Conservation (phyloP, 2,113 vertebrate species). For the Pedetes capensis region DNA sequence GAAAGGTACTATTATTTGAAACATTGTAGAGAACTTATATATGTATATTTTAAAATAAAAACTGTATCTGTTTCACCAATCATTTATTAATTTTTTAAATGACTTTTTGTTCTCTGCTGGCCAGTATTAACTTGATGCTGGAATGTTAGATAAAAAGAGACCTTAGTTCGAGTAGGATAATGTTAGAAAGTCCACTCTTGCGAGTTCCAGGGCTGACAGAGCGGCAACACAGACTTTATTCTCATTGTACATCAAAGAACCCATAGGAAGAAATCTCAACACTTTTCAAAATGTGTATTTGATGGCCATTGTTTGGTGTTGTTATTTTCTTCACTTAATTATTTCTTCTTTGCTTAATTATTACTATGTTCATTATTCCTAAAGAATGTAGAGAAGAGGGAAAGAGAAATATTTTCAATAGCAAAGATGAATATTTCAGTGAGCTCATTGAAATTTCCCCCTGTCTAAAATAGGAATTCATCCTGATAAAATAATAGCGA, state of each 20-base stretch:
- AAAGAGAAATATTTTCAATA: background rate
- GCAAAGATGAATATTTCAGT: background rate
- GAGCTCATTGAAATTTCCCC: background rate
- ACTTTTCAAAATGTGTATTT: conserved; percentile 41
- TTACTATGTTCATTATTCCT: background rate
- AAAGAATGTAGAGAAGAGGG: background rate
- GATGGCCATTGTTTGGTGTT: conserved; percentile 1
- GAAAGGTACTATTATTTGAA: conserved; percentile 57
- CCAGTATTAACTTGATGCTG: conserved; percentile 44
- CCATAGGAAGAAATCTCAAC: conserved; percentile 22
- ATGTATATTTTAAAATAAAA: conserved; percentile 12
- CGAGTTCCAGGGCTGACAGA: background rate
- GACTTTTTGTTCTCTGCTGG: conserved; percentile 12
- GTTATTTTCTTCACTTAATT: background rate
- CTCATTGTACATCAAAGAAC: conserved; percentile 65
- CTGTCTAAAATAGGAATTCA: background rate
- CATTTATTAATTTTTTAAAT: conserved; percentile 72
- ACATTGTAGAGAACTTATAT: conserved; percentile 57
- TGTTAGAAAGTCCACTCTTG: conserved; percentile 65
- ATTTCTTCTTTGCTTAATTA: conserved; percentile 50
- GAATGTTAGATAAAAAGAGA: conserved; percentile 21
- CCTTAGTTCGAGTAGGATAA: conserved; percentile 55
- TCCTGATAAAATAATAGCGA: background rate
- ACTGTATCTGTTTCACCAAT: conserved; percentile 51
- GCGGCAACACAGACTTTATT: background rate